Evolutionary conservation across 2,113 vertebrate species (phyloP).

Genomic region (Rhadina sibilatrix): DNA sequence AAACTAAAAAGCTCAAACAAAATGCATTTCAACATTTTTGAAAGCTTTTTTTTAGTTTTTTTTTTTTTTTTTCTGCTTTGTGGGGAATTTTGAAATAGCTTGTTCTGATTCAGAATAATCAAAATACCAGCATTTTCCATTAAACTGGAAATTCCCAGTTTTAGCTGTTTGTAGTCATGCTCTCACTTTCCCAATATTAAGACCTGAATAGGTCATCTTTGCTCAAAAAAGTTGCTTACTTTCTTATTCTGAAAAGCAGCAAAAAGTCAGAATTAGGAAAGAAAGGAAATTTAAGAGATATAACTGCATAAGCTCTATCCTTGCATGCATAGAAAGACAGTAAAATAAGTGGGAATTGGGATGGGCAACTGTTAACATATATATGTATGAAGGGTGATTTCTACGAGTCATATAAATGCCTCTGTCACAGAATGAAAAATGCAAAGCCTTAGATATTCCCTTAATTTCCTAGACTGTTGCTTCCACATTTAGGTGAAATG

Average conservation of each 20-base stretch:
- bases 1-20: neutral
- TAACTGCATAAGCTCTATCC: neutral
- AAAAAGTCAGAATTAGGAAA: neutral
- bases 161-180: neutral
- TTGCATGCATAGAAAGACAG: neutral
- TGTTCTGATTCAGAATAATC: slow-evolving; percentile 35
- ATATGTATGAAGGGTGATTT: neutral
- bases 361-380: neutral
- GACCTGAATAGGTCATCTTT: neutral
- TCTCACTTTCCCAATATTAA: slow-evolving; percentile 24
- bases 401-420: neutral
- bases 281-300: neutral
- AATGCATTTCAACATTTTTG: slow-evolving; percentile 22
- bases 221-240: neutral
- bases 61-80: neutral
- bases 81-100: slow-evolving; percentile 58
- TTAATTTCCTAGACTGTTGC: neutral
- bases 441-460: neutral
- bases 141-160: slow-evolving; percentile 47
- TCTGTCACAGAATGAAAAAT: neutral
- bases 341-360: neutral
- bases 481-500: neutral
- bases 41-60: neutral
- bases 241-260: neutral
- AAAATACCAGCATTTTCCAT: slow-evolving; percentile 47